Percentiles rank a stretch among this genome's conserved stretches.
These are phyloP conservation scores for Calliphora vicina DNA, from an alignment of 1,140 invertebrate species.

Conservation along the genomic window DNA sequence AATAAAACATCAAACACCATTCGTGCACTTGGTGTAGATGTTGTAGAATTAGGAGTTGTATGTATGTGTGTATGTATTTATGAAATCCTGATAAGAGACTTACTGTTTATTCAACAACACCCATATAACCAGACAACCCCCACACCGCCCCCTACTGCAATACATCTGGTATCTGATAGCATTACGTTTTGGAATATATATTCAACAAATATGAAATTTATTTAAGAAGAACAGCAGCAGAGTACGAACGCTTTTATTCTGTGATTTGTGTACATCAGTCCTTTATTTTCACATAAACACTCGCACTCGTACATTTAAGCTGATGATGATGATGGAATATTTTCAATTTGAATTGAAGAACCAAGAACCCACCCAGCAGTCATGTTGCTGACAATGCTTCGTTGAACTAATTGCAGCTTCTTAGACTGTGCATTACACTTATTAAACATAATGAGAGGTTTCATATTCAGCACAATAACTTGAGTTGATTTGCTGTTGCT, in stretches of 20 bases:
- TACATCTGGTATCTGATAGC: background rate
- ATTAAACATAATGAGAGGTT: conserved; percentile 2
- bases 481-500: background rate
- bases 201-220: conserved; percentile 2
- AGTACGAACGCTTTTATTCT: no score
- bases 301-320: background rate
- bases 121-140: no score
- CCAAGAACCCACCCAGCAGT: background rate
- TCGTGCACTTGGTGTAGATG: background rate
- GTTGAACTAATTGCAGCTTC: conserved; percentile 31
- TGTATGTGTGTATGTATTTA: background rate
- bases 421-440: conserved; percentile 6
- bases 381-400: conserved; percentile 29
- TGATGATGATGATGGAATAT: background rate
- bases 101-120: no score
- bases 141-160: no score
- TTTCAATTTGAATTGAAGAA: background rate
- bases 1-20: conserved; percentile 31
- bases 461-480: background rate
- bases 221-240: no score
- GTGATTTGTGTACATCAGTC: no score
- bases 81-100: background rate
- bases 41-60: background rate
- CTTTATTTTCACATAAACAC: background rate
- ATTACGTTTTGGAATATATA: background rate